Evolutionary conservation across 2,888 invertebrate genomes (phyloP).

Genomic region (Phania funesta): DNA sequence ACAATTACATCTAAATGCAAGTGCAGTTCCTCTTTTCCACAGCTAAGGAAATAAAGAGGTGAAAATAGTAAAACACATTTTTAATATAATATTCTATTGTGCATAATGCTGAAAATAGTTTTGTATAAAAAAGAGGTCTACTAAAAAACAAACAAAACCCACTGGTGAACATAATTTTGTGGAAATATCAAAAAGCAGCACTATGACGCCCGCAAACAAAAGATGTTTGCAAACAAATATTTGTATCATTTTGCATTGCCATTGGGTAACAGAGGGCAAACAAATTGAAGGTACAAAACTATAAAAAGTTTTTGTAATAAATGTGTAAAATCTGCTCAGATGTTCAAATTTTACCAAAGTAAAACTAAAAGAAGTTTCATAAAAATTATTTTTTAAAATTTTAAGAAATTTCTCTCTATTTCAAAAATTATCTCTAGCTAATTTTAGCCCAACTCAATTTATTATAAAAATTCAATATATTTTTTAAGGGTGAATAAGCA

Average conservation of each 20-base stretch:
- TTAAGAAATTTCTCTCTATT: too few species aligned
- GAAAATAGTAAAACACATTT: conserved; percentile 20
- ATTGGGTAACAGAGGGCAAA: neutral
- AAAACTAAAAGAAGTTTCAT: too few species aligned
- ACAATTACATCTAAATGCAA: conserved; percentile 20
- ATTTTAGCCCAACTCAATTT: too few species aligned
- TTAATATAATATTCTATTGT: conserved; percentile 1
- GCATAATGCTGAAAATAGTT: conserved; percentile 1
- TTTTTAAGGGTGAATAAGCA: too few species aligned
- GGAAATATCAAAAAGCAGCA: neutral
- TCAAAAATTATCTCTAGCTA: too few species aligned
- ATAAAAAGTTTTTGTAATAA: neutral
- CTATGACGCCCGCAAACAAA: conserved; percentile 25
- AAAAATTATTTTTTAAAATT: too few species aligned
- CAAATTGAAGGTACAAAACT: neutral
- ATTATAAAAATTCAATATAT: too few species aligned
- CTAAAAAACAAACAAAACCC: neutral
- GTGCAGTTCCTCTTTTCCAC: neutral
- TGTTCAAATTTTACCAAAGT: too few species aligned
- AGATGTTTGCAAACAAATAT: neutral
- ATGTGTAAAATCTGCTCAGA: too few species aligned
- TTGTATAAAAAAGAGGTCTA: neutral
- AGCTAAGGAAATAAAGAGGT: neutral
- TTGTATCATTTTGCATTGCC: conserved; percentile 13
- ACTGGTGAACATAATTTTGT: conserved; percentile 9